Percentiles rank a stretch among this genome's conserved stretches.
Evolutionary conservation across 2,113 vertebrate species (phyloP).

Genomic region (Epinephelus moara): DNA sequence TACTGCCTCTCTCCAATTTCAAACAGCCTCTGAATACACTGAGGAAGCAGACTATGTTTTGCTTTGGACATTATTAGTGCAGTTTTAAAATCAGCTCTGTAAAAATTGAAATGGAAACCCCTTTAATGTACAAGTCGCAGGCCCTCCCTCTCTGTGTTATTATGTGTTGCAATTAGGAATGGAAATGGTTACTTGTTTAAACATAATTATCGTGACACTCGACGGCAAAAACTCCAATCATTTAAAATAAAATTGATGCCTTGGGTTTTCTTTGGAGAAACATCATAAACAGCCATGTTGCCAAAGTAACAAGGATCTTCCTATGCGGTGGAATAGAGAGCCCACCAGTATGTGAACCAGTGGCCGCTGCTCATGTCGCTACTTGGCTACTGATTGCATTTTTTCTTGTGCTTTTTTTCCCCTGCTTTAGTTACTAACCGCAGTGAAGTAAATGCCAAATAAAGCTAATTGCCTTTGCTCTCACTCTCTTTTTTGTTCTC

Average conservation of each 20-base stretch:
- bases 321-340: slow-evolving; percentile 11
- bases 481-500: neutral
- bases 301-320: slow-evolving; percentile 37
- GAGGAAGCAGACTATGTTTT: no score
- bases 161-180: slow-evolving; percentile 39
- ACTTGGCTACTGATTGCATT: slow-evolving; percentile 4
- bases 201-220: slow-evolving; percentile 43
- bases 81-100: no score
- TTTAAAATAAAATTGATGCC: slow-evolving; percentile 25
- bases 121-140: neutral
- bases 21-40: no score
- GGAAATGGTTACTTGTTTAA: slow-evolving; percentile 48
- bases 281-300: slow-evolving; percentile 39
- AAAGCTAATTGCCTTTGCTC: neutral
- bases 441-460: slow-evolving; percentile 29
- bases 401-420: slow-evolving; percentile 1
- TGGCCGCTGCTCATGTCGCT: neutral
- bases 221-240: slow-evolving; percentile 15
- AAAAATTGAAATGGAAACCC: slow-evolving; percentile 10
- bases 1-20: no score
- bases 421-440: slow-evolving; percentile 10
- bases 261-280: slow-evolving; percentile 38
- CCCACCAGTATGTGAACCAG: slow-evolving; percentile 24
- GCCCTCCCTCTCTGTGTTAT: slow-evolving; percentile 35
- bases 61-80: no score